A percentile compares a stretch with the other conserved stretches of the same genome.
phyloP scores from a whole-genome alignment of 2,888 invertebrate species.

The Phrixothrix hirtus region DNA sequence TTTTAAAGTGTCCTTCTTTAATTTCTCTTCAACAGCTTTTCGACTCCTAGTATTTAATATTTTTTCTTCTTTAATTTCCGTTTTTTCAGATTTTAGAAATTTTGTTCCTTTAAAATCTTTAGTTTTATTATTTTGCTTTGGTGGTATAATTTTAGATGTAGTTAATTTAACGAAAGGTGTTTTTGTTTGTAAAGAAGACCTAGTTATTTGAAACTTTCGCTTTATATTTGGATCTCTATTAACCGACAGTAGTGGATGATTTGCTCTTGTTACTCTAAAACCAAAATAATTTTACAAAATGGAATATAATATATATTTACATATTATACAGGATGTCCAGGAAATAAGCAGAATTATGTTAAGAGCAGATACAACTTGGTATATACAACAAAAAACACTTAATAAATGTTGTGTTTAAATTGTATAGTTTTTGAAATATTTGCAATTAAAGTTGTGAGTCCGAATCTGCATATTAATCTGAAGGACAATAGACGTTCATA shows the following conservation, averaged over 20 bases:
- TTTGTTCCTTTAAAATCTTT: constrained; percentile 38
- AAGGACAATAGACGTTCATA: too few relatives aligned
- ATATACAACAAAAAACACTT: too few relatives aligned
- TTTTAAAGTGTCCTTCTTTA: neutral
- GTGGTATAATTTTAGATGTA: constrained; percentile 13
- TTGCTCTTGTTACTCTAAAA: constrained; percentile 45
- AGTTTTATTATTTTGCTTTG: constrained; percentile 30
- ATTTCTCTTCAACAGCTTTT: constrained; percentile 1
- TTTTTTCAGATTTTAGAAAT: constrained; percentile 5
- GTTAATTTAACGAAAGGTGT: constrained; percentile 24
- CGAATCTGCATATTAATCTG: too few relatives aligned
- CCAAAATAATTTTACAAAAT: constrained; percentile 21
- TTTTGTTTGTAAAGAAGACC: constrained; percentile 13
- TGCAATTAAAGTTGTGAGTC: too few relatives aligned
- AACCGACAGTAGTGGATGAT: constrained; percentile 22
- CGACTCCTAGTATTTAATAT: neutral
- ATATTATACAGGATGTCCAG: too few relatives aligned
- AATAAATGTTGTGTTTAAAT: too few relatives aligned
- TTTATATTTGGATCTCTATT: constrained; percentile 14
- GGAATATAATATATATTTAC: too few relatives aligned
- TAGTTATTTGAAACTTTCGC: constrained; percentile 18
- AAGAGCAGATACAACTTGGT: too few relatives aligned
- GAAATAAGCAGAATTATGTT: too few relatives aligned
- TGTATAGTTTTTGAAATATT: too few relatives aligned
- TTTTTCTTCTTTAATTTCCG: neutral